phyloP scores from a whole-genome alignment of 2,113 vertebrate genomes.

The Anhinga rufa region DNA sequence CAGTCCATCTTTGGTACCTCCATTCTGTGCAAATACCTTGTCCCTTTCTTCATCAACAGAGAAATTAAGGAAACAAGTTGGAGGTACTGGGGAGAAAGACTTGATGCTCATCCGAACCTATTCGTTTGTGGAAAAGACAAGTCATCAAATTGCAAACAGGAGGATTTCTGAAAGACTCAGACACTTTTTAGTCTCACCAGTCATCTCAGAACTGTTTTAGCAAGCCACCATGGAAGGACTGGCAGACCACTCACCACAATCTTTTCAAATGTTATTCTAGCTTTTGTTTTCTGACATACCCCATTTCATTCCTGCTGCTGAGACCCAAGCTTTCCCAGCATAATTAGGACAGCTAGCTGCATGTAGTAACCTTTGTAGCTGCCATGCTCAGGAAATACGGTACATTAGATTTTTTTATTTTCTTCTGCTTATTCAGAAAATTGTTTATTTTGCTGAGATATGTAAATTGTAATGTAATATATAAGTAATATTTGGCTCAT shows the following conservation, averaged over 20 bases:
- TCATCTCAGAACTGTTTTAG: background rate
- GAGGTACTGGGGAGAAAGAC: background rate
- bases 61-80: background rate
- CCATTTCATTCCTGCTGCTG: background rate
- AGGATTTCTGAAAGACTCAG: background rate
- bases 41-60: background rate
- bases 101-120: background rate
- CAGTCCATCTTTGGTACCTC: background rate
- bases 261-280: background rate
- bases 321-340: background rate
- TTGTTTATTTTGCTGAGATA: background rate
- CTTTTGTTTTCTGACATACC: background rate
- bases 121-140: background rate
- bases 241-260: background rate
- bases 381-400: background rate
- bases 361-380: background rate
- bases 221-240: background rate
- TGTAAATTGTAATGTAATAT: background rate
- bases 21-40: accelerated
- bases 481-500: background rate
- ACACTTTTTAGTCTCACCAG: background rate
- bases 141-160: no score
- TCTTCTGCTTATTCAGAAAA: background rate
- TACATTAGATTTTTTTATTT: background rate
- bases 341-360: background rate